Base-by-base conservation (phyloP, 2,113 vertebrate species). In the Dasyornis broadbenti region DNA sequence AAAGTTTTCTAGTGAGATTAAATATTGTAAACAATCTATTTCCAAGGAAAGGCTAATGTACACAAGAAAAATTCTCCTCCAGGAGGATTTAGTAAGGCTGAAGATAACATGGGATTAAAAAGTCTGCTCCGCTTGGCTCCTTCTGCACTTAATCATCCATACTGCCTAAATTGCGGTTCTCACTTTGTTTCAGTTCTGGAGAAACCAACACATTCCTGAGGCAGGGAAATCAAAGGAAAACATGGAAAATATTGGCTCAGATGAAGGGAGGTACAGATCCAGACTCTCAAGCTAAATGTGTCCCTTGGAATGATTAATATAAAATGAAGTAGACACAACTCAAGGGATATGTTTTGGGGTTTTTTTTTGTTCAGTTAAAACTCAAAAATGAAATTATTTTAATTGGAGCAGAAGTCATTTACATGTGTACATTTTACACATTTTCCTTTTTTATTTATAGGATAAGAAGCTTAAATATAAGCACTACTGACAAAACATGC, bases 381-480 rank as follows among this genome's bases (percentile, higher is more conserved):
- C 11, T 77, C 17, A 20, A 53, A 77, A 60, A 15, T 1, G 5
- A 63, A 89, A 71, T 52, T 65, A 57, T 52, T 86, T 40, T 60
- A 69, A 42, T 17, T 37, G 35, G 30, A 83, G 15, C 21, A 77
- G 26, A 13, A 54, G 8, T 18, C 27, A 40, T 72, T 76, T 82
- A 47, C 13, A 42, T 17, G 33, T 33, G 12, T 0, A 0, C 2
- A 44, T 60, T 64, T 81, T 35, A 33, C 14, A 22, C 1, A 28
- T 71, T 60, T 86, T 26, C 15, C 14, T 50, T n/a, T 53, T 82
- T 59, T 44, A 59, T 78, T 84, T 79, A 30, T n/a, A 33, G 30
- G 18, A 66, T 31, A 44, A 78, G 35, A 70, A 89, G 42, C 24
- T 52, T 76, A 82, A 90, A 81, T 50, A 44, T 26, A 77, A 70